Conservation (phyloP, 2,113 vertebrate genomes). For the Corythornis cristatus region DNA sequence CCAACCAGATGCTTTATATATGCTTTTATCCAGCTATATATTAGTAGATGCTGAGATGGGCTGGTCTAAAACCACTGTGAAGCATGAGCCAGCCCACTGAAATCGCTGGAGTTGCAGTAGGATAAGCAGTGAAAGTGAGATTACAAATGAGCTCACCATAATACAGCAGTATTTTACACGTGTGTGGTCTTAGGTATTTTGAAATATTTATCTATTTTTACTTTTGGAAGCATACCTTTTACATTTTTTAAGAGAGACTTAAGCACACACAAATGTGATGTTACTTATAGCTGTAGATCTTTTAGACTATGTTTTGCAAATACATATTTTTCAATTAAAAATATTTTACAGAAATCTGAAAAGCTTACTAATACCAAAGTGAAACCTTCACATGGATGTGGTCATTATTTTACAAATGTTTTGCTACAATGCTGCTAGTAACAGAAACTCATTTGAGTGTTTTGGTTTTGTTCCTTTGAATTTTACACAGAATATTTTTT, state of each 20-base stretch:
- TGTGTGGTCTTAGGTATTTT: neutral
- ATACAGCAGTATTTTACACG: neutral
- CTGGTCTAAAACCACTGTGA: neutral
- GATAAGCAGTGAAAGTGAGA: neutral
- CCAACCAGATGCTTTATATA: accelerated
- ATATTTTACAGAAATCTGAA: neutral
- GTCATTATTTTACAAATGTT: neutral
- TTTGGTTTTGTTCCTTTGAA: neutral
- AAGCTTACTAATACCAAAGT: neutral
- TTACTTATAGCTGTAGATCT: neutral
- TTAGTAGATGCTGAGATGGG: neutral
- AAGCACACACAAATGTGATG: neutral
- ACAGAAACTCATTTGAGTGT: neutral
- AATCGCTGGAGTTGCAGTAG: neutral
- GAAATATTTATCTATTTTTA: neutral
- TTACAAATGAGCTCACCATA: neutral
- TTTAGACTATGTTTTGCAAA: neutral
- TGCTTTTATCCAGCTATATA: neutral
- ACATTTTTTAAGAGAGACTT: neutral
- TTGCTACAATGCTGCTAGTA: neutral
- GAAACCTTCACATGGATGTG: neutral
- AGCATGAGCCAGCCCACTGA: neutral
- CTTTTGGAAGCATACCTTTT: neutral
- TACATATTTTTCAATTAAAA: neutral
- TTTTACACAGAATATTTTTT: neutral